phyloP scores from a whole-genome alignment of 2,797 vertebrate species.

The Scyliorhinus canicula region DNA sequence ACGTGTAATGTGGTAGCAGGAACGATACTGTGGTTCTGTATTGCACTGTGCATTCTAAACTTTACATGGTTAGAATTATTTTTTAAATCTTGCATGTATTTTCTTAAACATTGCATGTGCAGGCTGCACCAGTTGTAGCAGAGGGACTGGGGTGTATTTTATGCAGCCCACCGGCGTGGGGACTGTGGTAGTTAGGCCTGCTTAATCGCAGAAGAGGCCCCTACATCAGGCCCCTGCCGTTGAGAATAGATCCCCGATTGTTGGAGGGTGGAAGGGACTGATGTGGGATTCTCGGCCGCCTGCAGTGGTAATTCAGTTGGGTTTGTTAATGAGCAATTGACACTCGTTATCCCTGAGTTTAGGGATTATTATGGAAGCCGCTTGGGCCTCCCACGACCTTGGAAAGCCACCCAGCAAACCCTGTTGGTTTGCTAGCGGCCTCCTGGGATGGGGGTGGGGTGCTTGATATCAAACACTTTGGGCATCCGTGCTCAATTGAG shows the following conservation, averaged over 20 bases:
- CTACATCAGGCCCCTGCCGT: not conserved
- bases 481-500: not conserved
- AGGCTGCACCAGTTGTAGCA: not conserved
- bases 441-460: no score
- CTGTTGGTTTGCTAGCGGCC: no score
- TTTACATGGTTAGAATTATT: not conserved
- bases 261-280: not conserved
- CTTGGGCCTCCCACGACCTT: no score
- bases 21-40: not conserved
- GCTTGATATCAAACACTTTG: not conserved
- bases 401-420: no score
- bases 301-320: no score
- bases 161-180: no score
- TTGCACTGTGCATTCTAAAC: not conserved
- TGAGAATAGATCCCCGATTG: not conserved
- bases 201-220: not conserved
- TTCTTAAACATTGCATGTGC: not conserved
- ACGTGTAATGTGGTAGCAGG: not conserved
- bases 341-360: no score
- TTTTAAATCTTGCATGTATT: not conserved
- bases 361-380: no score
- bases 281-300: no score
- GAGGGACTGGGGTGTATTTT: not conserved
- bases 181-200: not conserved
- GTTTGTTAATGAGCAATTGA: not conserved